A percentile compares a stretch with the other conserved stretches of the same genome.
Conservation (phyloP, 2,888 invertebrate genomes). For the Ichneumoninae sp. region DNA sequence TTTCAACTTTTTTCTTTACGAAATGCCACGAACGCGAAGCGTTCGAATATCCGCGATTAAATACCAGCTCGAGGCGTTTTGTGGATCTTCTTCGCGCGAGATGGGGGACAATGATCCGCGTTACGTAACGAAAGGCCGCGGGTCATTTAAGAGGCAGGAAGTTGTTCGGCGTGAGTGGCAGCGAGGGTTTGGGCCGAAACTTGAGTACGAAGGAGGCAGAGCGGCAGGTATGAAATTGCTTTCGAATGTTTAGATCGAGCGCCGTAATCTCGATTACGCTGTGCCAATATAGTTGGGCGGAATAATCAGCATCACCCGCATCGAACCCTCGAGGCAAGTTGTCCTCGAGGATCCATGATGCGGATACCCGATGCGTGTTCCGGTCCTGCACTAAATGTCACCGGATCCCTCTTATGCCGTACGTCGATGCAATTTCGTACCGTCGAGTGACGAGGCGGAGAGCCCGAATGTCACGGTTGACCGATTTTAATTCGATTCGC, state of each 20-base stretch:
- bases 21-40: conserved; percentile 5
- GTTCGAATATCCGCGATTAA: conserved; percentile 6
- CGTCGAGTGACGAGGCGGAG: background rate
- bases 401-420: conserved; percentile 7
- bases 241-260: conserved; percentile 49
- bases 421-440: background rate
- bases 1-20: background rate
- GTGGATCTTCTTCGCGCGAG: conserved; percentile 1
- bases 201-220: conserved; percentile 22
- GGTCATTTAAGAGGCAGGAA: background rate
- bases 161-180: conserved; percentile 15
- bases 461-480: conserved; percentile 2
- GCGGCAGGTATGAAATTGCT: conserved; percentile 29
- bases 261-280: conserved; percentile 53
- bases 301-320: conserved; percentile 56
- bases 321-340: conserved; percentile 45
- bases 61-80: conserved; percentile 41
- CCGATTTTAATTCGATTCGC: conserved; percentile 17
- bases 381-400: background rate
- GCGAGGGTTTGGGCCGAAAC: conserved; percentile 33
- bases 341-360: conserved; percentile 35
- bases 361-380: background rate
- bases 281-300: conserved; percentile 18
- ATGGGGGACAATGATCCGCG: conserved; percentile 49
- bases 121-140: conserved; percentile 50